A percentile compares a stretch with the other conserved stretches of the same genome.
Evolutionary conservation across 2,113 vertebrate species (phyloP).

Genomic region (Corydoras sp.): DNA sequence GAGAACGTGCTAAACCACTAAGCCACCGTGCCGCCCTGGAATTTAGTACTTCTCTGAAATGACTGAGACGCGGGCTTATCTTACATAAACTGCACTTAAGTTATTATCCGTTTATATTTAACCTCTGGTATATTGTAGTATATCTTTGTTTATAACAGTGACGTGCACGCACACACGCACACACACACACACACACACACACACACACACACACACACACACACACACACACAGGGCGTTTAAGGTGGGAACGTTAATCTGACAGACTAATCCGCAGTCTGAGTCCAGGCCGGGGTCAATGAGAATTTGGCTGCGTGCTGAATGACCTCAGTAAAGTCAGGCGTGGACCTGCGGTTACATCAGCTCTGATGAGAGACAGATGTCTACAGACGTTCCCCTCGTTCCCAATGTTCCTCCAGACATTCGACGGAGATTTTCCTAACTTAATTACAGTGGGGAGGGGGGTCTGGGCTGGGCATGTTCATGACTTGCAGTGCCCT

Average conservation of each 20-base stretch:
- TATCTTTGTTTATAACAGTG: constrained; percentile 7
- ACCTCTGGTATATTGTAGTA: constrained; percentile 4
- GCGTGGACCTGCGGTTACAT: constrained; percentile 46
- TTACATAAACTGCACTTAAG: constrained; percentile 44
- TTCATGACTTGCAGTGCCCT: background rate
- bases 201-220: background rate
- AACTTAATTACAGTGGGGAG: background rate
- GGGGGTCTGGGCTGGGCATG: no score
- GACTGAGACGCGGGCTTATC: constrained; percentile 25
- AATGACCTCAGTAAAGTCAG: constrained; percentile 52
- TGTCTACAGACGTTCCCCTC: constrained; percentile 37
- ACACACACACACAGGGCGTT: background rate
- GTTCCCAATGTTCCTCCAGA: background rate
- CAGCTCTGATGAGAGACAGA: constrained; percentile 58
- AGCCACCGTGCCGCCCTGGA: no score
- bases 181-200: constrained; percentile 14
- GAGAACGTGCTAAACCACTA: no score
- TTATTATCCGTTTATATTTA: constrained; percentile 14
- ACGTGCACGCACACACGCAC: constrained; percentile 13
- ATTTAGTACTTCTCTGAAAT: no score
- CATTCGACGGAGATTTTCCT: background rate
- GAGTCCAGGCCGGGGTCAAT: background rate
- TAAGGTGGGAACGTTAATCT: constrained; percentile 2
- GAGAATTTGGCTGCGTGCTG: constrained; percentile 24
- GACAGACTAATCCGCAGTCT: background rate